These are phyloP conservation scores for Amphipoea lucens DNA, from an alignment of 2,888 invertebrate species.

Conservation along the genomic window DNA sequence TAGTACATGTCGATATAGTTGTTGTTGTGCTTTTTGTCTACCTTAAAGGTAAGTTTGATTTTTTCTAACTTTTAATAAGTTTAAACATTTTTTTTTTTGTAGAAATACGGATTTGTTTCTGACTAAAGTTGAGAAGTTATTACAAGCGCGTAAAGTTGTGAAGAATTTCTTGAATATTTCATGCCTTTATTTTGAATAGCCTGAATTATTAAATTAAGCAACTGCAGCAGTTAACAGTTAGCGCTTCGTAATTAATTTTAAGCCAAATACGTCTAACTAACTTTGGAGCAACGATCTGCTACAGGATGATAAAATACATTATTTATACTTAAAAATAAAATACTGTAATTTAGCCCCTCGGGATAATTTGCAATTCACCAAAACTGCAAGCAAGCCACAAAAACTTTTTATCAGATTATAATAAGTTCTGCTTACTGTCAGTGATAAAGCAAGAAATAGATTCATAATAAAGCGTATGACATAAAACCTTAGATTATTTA, in stretches of 20 bases:
- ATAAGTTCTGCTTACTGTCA: no score
- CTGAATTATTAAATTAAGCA: background rate
- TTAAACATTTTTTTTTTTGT: background rate
- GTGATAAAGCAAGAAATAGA: background rate
- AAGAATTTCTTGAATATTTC: background rate
- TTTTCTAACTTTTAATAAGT: conserved; percentile 7
- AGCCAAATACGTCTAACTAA: background rate
- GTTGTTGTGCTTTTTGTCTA: conserved; percentile 71
- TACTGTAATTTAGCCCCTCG: background rate
- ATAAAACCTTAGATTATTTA: no score
- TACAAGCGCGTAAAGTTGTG: conserved; percentile 9
- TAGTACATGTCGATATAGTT: conserved; percentile 63
- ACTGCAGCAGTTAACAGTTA: background rate
- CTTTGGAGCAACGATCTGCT: background rate
- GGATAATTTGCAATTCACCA: background rate
- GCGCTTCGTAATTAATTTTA: background rate
- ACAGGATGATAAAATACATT: background rate
- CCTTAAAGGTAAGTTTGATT: conserved; percentile 76
- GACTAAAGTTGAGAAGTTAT: conserved; percentile 26
- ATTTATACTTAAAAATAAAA: background rate
- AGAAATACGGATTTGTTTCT: conserved; percentile 17
- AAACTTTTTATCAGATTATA: background rate
- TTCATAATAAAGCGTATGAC: background rate
- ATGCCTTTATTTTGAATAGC: background rate
- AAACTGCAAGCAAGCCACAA: background rate